Conservation (phyloP, 1,140 invertebrate species). For the Hyles vespertilio region DNA sequence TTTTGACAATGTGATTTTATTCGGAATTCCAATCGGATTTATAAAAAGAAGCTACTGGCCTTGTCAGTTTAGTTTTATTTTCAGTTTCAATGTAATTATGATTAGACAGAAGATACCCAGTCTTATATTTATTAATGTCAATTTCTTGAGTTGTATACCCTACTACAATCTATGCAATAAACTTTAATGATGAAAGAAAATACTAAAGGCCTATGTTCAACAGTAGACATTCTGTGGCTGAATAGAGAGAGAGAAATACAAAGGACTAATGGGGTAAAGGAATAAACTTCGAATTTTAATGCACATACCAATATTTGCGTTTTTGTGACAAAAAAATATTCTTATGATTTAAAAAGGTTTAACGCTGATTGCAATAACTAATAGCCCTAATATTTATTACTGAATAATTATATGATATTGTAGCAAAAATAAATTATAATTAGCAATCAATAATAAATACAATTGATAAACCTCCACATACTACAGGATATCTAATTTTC, state of each 20-base stretch:
- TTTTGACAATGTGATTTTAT: too few relatives aligned
- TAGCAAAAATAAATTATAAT: background rate
- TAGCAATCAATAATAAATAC: background rate
- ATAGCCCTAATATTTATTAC: background rate
- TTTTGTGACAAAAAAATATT: background rate
- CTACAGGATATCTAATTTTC: constrained; percentile 24
- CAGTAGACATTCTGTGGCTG: background rate
- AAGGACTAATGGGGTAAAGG: background rate
- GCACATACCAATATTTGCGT: background rate
- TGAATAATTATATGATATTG: background rate
- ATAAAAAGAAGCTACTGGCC: background rate
- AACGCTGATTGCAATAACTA: too few relatives aligned
- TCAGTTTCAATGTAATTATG: too few relatives aligned
- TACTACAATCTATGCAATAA: background rate
- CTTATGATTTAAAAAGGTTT: too few relatives aligned
- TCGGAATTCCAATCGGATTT: too few relatives aligned
- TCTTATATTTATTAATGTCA: background rate
- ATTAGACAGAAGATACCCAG: too few relatives aligned
- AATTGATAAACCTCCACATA: background rate
- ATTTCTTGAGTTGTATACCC: background rate
- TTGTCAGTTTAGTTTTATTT: too few relatives aligned
- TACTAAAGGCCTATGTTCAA: background rate
- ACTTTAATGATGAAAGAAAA: too few relatives aligned
- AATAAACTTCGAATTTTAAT: too few relatives aligned
- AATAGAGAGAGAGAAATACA: background rate